Conservation (phyloP, 2,113 vertebrate genomes). For the Typhlomys cinereus region DNA sequence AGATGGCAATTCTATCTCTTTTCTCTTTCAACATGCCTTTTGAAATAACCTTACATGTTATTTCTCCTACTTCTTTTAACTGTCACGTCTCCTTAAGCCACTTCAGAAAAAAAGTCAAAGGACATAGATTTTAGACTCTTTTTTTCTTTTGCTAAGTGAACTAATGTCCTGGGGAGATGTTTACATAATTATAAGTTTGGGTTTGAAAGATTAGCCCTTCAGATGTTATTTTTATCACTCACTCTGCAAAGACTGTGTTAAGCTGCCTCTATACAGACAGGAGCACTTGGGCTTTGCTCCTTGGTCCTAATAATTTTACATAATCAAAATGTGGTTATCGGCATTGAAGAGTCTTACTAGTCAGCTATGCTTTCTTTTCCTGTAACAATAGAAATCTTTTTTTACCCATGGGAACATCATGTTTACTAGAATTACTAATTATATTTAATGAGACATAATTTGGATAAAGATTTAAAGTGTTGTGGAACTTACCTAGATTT, state of each 20-base stretch:
- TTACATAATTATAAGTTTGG: conserved; percentile 75
- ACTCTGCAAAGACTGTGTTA: conserved; percentile 29
- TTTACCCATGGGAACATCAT: conserved; percentile 25
- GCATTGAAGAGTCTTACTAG: conserved; percentile 13
- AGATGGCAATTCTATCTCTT: conserved; percentile 51
- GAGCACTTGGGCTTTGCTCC: not conserved
- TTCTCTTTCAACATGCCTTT: conserved; percentile 53
- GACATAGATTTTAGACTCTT: conserved; percentile 61
- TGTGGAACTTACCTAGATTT: conserved; percentile 25
- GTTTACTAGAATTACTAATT: conserved; percentile 69
- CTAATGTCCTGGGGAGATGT: conserved; percentile 67
- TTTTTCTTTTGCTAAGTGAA: conserved; percentile 50
- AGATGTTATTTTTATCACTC: conserved; percentile 66
- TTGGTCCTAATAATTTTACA: conserved; percentile 19
- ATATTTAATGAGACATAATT: conserved; percentile 62
- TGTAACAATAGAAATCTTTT: conserved; percentile 53
- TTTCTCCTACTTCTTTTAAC: conserved; percentile 70
- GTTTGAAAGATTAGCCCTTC: conserved; percentile 71
- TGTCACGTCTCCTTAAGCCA: conserved; percentile 72
- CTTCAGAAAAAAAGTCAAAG: conserved; percentile 75
- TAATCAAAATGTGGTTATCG: conserved; percentile 29
- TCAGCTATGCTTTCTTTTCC: not conserved
- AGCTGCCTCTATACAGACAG: not conserved
- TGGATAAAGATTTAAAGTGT: conserved; percentile 39
- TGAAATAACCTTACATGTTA: conserved; percentile 68